Conservation (phyloP, 2,888 invertebrate species). For the Apamea anceps region DNA sequence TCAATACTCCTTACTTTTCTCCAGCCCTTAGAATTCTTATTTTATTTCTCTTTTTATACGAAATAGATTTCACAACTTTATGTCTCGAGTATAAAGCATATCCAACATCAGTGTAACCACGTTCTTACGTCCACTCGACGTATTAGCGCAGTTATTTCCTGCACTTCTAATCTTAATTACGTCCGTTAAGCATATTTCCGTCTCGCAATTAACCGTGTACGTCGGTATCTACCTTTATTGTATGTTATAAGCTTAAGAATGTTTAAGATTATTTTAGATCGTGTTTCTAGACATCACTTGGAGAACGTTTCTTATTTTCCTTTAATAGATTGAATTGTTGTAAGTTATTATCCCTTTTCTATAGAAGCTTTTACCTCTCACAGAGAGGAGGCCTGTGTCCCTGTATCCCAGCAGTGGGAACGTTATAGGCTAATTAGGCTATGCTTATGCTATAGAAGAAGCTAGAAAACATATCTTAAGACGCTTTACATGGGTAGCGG, state of each 20-base stretch:
- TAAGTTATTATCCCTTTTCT: neutral
- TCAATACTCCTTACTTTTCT: neutral
- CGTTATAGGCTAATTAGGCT: too few relatives aligned
- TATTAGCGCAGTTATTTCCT: constrained; percentile 67
- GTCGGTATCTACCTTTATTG: constrained; percentile 46
- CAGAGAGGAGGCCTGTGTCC: too few relatives aligned
- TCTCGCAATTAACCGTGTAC: constrained; percentile 40
- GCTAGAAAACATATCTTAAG: too few relatives aligned
- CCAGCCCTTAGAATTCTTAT: too few relatives aligned
- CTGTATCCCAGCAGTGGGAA: too few relatives aligned
- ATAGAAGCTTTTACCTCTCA: too few relatives aligned
- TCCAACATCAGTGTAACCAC: constrained; percentile 12
- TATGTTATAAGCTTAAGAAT: constrained; percentile 34
- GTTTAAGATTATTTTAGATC: constrained; percentile 3
- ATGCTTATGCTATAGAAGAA: too few relatives aligned
- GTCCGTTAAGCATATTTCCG: constrained; percentile 64
- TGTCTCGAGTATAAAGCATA: neutral
- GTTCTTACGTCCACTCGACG: constrained; percentile 43
- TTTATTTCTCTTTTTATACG: too few relatives aligned
- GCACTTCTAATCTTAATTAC: constrained; percentile 69
- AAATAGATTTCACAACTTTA: neutral
- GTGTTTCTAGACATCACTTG: neutral
- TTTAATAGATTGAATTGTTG: neutral
- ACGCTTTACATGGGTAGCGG: too few relatives aligned
- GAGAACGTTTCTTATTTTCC: neutral